Conservation (phyloP, 2,888 invertebrate genomes). For the Melitaea athalia region DNA sequence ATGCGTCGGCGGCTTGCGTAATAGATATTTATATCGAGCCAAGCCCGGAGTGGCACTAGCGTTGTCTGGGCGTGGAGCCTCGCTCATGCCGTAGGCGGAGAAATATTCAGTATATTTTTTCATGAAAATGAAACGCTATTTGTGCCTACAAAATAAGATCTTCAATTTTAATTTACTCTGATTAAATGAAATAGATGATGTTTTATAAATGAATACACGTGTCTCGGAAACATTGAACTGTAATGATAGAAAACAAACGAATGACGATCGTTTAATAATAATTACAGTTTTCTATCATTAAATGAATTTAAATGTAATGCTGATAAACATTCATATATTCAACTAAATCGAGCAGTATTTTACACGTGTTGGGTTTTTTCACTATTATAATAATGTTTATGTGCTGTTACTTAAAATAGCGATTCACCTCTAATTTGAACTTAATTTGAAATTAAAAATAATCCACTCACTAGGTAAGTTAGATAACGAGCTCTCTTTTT, state of each 20-base stretch:
- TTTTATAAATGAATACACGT: not conserved
- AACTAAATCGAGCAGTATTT: not conserved
- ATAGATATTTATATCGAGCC: slow-evolving; percentile 69
- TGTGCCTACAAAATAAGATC: too few species aligned
- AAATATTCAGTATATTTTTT: not conserved
- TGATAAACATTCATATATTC: not conserved
- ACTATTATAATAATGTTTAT: too few species aligned
- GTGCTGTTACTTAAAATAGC: too few species aligned
- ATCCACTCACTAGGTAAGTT: too few species aligned
- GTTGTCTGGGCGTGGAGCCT: slow-evolving; percentile 28
- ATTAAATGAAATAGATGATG: too few species aligned
- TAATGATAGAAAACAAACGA: not conserved
- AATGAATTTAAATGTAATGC: not conserved
- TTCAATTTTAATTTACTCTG: too few species aligned
- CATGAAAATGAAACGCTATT: too few species aligned
- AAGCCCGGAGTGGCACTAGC: slow-evolving; percentile 30
- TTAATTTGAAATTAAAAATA: too few species aligned
- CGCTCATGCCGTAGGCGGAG: slow-evolving; percentile 13
- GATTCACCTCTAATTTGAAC: too few species aligned
- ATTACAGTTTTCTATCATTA: not conserved
- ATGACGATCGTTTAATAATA: not conserved
- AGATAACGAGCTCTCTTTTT: too few species aligned
- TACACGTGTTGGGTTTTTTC: not conserved
- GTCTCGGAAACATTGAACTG: not conserved
- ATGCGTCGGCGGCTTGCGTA: slow-evolving; percentile 71